A percentile compares a stretch with the other conserved stretches of the same genome.
Conservation (phyloP, 2,888 invertebrate genomes). For the Pediacus dermestoides region DNA sequence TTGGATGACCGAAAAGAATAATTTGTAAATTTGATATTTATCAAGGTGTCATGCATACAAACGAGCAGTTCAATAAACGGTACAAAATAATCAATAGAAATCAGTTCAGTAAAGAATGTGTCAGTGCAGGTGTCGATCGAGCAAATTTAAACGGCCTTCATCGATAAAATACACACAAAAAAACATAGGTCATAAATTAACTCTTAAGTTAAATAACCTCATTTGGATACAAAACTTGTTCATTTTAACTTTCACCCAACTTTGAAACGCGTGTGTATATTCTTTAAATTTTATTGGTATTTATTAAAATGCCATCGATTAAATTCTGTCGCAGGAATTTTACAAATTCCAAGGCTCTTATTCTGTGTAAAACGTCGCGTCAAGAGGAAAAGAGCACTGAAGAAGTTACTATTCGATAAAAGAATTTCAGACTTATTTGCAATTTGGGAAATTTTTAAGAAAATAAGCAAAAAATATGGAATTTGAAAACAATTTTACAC, state of each 20-base stretch:
- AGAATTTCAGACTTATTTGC: no score
- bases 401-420: no score
- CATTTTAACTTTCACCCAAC: constrained; percentile 23
- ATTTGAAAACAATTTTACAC: no score
- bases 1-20: no score
- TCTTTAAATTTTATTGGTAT: constrained; percentile 2
- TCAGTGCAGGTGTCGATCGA: constrained; percentile 34
- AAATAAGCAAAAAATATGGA: no score
- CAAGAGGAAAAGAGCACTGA: no score
- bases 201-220: constrained; percentile 36
- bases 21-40: no score
- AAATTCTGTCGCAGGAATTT: constrained; percentile 2
- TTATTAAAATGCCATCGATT: constrained; percentile 5
- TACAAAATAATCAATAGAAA: constrained; percentile 29
- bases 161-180: constrained; percentile 35
- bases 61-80: constrained; percentile 28
- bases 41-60: no score
- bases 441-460: no score
- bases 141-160: constrained; percentile 38
- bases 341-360: neutral
- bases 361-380: no score
- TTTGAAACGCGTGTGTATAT: neutral
- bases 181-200: constrained; percentile 33
- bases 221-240: constrained; percentile 35
- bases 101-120: constrained; percentile 25